phyloP scores from a whole-genome alignment of 2,888 invertebrate species.

The Oligia strigilis region DNA sequence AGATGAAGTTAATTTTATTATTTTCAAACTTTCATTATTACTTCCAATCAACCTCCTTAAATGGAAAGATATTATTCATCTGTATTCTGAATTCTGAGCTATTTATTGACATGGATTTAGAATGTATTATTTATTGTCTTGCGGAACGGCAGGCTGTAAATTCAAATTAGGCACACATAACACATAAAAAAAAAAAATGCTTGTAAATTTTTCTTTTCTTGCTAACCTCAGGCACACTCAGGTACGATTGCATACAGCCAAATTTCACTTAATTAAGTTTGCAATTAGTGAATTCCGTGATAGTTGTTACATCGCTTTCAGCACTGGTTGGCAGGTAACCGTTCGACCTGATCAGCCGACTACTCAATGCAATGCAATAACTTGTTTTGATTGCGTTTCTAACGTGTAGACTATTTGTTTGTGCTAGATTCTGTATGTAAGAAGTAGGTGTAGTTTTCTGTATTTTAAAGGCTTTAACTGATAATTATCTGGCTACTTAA shows the following conservation, averaged over 20 bases:
- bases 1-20: neutral
- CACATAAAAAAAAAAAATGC: neutral
- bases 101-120: neutral
- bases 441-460: neutral
- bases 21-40: neutral
- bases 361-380: constrained; percentile 52
- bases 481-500: neutral
- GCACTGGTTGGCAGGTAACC: constrained; percentile 60
- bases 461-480: neutral
- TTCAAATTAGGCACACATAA: neutral
- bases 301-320: constrained; percentile 57
- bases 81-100: neutral
- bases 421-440: constrained; percentile 27
- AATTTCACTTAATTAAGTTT: constrained; percentile 66
- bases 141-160: constrained; percentile 14
- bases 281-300: constrained; percentile 60
- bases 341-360: constrained; percentile 56
- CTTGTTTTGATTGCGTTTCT: constrained; percentile 54
- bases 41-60: neutral
- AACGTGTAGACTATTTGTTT: constrained; percentile 36
- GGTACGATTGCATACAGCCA: constrained; percentile 44
- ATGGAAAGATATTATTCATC: neutral
- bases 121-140: neutral
- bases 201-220: constrained; percentile 21
- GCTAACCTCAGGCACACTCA: constrained; percentile 8